phyloP scores from a whole-genome alignment of 1,140 invertebrate species.

The Cyphomyrmex costatus region DNA sequence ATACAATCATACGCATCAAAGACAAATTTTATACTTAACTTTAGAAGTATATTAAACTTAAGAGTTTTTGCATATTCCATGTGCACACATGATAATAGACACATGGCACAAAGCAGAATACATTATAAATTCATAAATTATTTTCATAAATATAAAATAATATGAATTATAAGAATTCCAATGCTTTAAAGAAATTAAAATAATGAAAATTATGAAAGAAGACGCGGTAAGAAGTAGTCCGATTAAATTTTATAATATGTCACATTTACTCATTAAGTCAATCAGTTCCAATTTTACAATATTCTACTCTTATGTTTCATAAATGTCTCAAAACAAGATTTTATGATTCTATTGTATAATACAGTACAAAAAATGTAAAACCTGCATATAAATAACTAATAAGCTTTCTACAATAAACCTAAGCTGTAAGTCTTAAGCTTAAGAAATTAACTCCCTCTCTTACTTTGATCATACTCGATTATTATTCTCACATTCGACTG shows the following conservation, averaged over 20 bases:
- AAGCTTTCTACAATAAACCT: too few species aligned
- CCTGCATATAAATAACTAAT: background rate
- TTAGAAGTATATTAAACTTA: background rate
- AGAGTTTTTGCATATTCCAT: background rate
- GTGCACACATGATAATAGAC: background rate
- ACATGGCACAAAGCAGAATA: background rate
- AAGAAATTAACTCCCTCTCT: too few species aligned
- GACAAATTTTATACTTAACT: constrained; percentile 34
- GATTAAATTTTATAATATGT: too few species aligned
- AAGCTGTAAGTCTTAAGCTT: too few species aligned
- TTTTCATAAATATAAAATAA: background rate
- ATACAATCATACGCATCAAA: constrained; percentile 17
- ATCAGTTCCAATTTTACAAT: too few species aligned
- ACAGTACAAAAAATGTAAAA: background rate
- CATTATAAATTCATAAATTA: background rate
- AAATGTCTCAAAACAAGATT: background rate
- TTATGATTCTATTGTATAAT: background rate
- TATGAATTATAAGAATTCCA: background rate
- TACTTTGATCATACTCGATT: too few species aligned
- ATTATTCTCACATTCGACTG: too few species aligned
- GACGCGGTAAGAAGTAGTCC: too few species aligned
- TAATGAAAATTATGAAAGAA: too few species aligned
- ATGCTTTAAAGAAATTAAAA: too few species aligned
- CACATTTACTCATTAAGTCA: too few species aligned
- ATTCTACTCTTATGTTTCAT: too few species aligned